Base-by-base conservation (phyloP, 2,113 vertebrate species). In the Sturnira hondurensis region DNA sequence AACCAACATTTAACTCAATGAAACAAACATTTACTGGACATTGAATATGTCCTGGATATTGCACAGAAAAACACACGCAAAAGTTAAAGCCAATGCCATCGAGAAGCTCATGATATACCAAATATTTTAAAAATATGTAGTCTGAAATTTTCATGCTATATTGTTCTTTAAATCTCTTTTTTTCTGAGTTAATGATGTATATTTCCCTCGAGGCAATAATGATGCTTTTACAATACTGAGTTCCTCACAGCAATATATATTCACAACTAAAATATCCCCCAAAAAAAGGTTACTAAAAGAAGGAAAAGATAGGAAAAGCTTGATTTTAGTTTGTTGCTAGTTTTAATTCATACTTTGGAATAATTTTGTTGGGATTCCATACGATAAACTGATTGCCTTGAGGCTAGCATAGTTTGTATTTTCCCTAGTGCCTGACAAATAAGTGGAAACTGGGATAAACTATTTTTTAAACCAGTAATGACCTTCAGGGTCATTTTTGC, bases 401-500 rank as follows among this genome's bases (percentile, higher is more conserved):
- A 94, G 92, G 76, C 92, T 82, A 95, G 68, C 54, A 65, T 4
- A 70, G 56, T 47, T 95, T 89, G 58, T 94, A 78, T 85, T 81
- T 95, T 96, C 90, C 71, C 81, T 71, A 78, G 63, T 76, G 43
- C 24, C 58, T 83, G 43, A 38, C 38, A 95, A 97, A 90, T 80
- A 89, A 92, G 68, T 50, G 12, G 67, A 97, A 95, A 96, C 38
- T 93, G 22, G 58, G 93, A 81, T 82, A 26, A 93, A 67, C 19
- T 88, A 58, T 87, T 95, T 33, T 86, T 93, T 86, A 65, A 17
- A 50, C 38, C 16, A 8, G 14, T 65, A 88, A 50, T 1, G 1
- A 93, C 77, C 61, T 94, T 89, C 70, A 84, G 73, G 45, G 73
- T 85, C 86, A 80, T 82, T 93, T 97, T 93, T 91, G 31, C 68